Conservation (phyloP, 2,888 invertebrate genomes). For the Hypomecis atomaria region DNA sequence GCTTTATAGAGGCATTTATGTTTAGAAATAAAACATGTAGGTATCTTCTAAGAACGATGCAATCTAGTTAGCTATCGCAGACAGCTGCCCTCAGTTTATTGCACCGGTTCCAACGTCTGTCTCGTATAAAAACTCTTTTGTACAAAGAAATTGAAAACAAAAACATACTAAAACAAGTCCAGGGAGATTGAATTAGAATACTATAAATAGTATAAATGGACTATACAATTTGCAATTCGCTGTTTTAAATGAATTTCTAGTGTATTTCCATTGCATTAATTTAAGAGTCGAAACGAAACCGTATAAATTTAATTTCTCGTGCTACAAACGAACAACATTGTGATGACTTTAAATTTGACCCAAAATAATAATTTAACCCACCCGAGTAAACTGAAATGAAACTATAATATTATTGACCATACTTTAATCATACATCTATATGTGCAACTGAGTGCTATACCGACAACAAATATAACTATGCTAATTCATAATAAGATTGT, state of each 20-base stretch:
- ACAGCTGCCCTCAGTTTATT: conserved; percentile 30
- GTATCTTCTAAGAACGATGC: conserved; percentile 22
- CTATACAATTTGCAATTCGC: neutral
- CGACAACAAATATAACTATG: neutral
- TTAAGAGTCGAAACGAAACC: no score
- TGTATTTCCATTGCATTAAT: no score
- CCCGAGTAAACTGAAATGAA: no score
- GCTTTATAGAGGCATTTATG: neutral
- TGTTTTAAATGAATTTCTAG: no score
- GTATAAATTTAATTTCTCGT: no score
- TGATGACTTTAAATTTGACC: no score
- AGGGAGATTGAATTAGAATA: neutral
- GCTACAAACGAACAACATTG: no score
- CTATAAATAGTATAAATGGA: neutral
- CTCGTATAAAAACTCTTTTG: conserved; percentile 40
- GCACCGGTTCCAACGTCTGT: conserved; percentile 48
- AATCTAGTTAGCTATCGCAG: conserved; percentile 26
- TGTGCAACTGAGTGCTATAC: no score
- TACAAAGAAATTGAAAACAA: conserved; percentile 16
- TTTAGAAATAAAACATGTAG: neutral
- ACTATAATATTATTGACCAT: no score
- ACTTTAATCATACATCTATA: no score
- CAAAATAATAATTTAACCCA: no score
- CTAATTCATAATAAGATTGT: neutral
- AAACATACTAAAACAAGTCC: conserved; percentile 3